Base-by-base conservation (phyloP, 2,113 vertebrate species). In the Micronisus gabar region DNA sequence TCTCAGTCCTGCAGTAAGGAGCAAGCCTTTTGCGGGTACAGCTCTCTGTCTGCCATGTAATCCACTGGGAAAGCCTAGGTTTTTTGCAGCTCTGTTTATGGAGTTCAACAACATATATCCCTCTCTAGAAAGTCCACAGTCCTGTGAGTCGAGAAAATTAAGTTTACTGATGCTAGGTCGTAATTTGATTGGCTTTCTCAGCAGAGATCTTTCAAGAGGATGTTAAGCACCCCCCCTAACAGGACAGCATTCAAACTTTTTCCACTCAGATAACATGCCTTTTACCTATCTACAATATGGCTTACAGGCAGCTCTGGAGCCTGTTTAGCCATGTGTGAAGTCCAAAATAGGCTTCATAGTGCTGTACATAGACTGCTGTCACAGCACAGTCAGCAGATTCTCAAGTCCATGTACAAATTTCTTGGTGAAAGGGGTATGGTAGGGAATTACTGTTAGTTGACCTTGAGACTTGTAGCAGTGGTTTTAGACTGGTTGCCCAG, bases 391-490 rank as follows among this genome's bases (percentile, higher is more conserved):
- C 27, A 22, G 12, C 1, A 3, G 36, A 47, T 82, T 71, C 48
- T 23, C 21, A 43, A 27, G 36, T 25, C 38, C 1, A 0, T 0
- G 0, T 55, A 20, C 23, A 81, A 23, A 65, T 36, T 70, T 29
- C 55, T 62, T 25, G 38, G 58, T 80, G 53, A 48, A 86, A 80
- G 52, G 26, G 10, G 1, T 52, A 6, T 48, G 6, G 36, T 27
- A 55, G 18, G 27, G 71, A 86, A n/a, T 62, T 88, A 21, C 12
- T 15, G 7, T 62, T 32, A 63, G 17, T 4, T 74, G 67, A 23
- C 38, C 15, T 55, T 41, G 41, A 81, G 63, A 92, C 32, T 18
- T 71, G n/a, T 17, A 66, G 63, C 21, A 18, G n/a, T 47, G 41
- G 10, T 23, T 92, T 73, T 67, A 71, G 56, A 36, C 32, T 53